Evolutionary conservation across 2,797 vertebrate genomes (phyloP).

Genomic region (Trachops cirrhosus): DNA sequence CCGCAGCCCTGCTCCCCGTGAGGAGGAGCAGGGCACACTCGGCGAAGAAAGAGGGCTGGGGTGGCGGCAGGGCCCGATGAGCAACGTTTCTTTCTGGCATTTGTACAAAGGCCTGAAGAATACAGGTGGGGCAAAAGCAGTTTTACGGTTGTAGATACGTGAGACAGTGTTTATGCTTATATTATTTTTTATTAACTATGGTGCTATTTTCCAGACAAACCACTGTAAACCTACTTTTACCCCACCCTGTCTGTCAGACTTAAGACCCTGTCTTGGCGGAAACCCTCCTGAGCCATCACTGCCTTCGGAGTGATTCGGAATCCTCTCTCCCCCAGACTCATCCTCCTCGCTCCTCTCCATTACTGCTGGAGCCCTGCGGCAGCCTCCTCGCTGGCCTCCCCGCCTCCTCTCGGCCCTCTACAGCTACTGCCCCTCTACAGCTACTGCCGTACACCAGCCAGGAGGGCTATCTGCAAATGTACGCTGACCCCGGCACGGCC

Average conservation of each 20-base stretch:
- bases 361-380: neutral
- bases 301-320: neutral
- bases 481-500: neutral
- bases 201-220: neutral
- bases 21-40: neutral
- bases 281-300: neutral
- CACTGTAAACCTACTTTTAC: neutral
- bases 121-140: neutral
- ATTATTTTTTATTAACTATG: neutral
- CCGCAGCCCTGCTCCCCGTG: neutral
- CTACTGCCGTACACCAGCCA: neutral
- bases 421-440: no score
- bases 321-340: neutral
- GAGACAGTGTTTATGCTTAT: neutral
- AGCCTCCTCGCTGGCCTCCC: neutral
- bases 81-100: neutral
- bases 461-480: neutral
- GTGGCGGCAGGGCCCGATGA: neutral
- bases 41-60: accelerated
- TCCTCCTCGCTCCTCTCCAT: no score
- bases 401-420: accelerated
- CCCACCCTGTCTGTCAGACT: neutral
- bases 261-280: neutral
- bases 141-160: neutral
- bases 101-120: neutral